These are phyloP conservation scores for Limnephilus rhombicus DNA, from an alignment of 2,888 invertebrate genomes.

Conservation along the genomic window DNA sequence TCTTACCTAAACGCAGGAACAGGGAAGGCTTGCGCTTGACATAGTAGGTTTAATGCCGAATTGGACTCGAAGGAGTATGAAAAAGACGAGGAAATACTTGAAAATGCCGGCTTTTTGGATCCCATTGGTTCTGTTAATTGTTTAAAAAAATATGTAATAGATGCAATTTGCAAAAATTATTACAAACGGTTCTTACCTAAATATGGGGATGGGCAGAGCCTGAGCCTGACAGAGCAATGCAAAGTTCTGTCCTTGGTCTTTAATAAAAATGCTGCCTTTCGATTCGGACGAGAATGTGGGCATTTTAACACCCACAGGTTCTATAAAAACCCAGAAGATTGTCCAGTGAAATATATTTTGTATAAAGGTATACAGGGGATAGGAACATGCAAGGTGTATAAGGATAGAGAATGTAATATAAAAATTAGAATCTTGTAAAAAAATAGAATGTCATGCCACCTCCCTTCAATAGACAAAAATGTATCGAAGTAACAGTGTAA, in stretches of 20 bases:
- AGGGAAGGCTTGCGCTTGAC: conserved; percentile 85
- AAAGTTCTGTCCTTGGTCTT: conserved; percentile 78
- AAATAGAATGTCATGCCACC: not conserved
- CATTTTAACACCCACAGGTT: conserved; percentile 81
- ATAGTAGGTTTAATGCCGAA: conserved; percentile 77
- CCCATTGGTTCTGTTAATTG: conserved; percentile 77
- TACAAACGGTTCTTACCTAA: conserved; percentile 77
- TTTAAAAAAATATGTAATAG: conserved; percentile 31
- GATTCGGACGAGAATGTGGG: conserved; percentile 81
- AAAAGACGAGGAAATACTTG: conserved; percentile 70
- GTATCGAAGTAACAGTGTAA: not conserved
- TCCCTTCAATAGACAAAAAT: not conserved
- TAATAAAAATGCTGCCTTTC: conserved; percentile 81
- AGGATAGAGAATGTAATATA: not conserved
- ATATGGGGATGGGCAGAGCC: conserved; percentile 81
- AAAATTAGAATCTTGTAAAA: not conserved
- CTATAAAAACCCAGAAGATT: conserved; percentile 71
- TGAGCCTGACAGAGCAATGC: conserved; percentile 81
- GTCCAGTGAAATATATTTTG: not conserved
- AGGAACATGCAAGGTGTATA: not conserved
- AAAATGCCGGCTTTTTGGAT: conserved; percentile 77
- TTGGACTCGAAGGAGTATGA: conserved; percentile 69
- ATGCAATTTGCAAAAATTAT: not conserved
- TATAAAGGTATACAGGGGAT: not conserved
- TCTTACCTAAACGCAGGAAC: conserved; percentile 84